phyloP scores from a whole-genome alignment of 2,888 invertebrate species.

The Drosophila melanocephala region DNA sequence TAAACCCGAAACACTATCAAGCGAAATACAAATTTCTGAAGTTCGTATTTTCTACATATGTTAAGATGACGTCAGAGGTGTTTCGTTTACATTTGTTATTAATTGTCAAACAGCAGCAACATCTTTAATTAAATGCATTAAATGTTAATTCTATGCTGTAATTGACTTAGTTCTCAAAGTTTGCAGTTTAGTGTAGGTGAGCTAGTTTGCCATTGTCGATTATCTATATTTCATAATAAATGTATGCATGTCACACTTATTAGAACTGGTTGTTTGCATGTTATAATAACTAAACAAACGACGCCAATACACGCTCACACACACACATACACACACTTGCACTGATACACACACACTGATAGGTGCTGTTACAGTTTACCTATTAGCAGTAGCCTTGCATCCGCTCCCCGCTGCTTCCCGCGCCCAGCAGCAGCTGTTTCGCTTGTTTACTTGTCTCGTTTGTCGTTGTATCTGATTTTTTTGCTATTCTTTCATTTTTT shows the following conservation, averaged over 20 bases:
- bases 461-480: slow-evolving; percentile 58
- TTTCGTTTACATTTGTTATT: not conserved
- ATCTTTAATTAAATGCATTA: not conserved
- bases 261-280: slow-evolving; percentile 75
- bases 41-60: slow-evolving; percentile 14
- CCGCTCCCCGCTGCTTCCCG: slow-evolving; percentile 15
- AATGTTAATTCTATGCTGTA: not conserved
- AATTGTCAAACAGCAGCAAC: not conserved
- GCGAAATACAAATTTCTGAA: slow-evolving; percentile 10
- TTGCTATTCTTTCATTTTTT: slow-evolving; percentile 34
- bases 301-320: slow-evolving; percentile 49
- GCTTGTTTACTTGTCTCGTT: slow-evolving; percentile 64
- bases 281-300: slow-evolving; percentile 64
- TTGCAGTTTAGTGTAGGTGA: slow-evolving; percentile 44
- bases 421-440: slow-evolving; percentile 50
- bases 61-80: slow-evolving; percentile 36
- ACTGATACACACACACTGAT: slow-evolving; percentile 30
- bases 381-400: slow-evolving; percentile 43
- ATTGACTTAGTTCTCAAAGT: not conserved
- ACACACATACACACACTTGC: slow-evolving; percentile 23
- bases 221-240: slow-evolving; percentile 65
- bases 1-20: slow-evolving; percentile 37
- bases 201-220: slow-evolving; percentile 5
- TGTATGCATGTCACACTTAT: slow-evolving; percentile 69
- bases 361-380: slow-evolving; percentile 48